Base-by-base conservation (phyloP, 2,888 invertebrate genomes). In the Dolichomitus sp. region DNA sequence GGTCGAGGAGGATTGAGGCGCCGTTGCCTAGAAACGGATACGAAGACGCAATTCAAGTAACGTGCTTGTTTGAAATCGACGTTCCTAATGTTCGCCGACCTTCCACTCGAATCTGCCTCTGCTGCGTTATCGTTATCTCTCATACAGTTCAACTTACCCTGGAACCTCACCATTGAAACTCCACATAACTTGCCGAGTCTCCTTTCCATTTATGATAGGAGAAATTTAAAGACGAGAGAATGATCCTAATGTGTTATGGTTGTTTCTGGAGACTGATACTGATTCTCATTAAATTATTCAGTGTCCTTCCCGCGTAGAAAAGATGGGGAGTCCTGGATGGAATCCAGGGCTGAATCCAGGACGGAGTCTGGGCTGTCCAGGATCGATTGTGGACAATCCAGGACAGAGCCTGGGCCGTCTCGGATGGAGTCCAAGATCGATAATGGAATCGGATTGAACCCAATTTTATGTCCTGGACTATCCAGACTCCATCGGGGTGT, bases 21-120 rank as follows among this genome's bases (percentile, higher is more conserved):
- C 12, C 79, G 86, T 84, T 85, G 84, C 78, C 84, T 87, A 75
- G 81, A 85, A 86, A 88, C 91, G 90, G 91, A 90, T 90, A 90
- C 88, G 88, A 90, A 90, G 88, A 86, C 87, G 88, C 86, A 90
- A 90, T 89, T 89, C 87, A 89, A 90, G 89, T 90, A 90, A 90
- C 89, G 88, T 90, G 90, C 90, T 91, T 90, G 89, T 89, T 84
- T 85, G 85, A 81, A 80, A 80, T 84, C 85, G 86, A 87, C 84
- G 81, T 80, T 54, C 85, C 86, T 90, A 89, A 90, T 90, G 89
- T 88, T 82, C 84, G 84, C 80, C 59, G 77, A 80, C 83, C 84
- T 86, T 85, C 84, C 83, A 76, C 79, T 61, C 76, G 27, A 54
- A 54, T 17, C 40, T 61, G 3, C 61, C 37, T 19, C 33, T 19